Evolutionary conservation across 2,888 invertebrate species (phyloP).

Genomic region (Mellilla xanthometata): DNA sequence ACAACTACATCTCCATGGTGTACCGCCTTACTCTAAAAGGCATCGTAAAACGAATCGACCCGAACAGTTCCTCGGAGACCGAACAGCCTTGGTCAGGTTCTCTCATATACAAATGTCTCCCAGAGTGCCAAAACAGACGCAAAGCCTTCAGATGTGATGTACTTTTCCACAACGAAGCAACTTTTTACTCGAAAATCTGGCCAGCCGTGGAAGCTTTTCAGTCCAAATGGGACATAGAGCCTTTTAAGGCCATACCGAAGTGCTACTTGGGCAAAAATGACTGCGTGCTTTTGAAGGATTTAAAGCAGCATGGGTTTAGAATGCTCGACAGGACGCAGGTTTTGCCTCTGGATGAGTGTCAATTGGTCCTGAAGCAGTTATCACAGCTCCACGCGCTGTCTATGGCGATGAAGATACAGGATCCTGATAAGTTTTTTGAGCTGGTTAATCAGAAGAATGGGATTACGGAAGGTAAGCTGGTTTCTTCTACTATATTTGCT

Average conservation of each 20-base stretch:
- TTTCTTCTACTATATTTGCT: constrained; percentile 14
- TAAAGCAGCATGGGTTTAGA: constrained; percentile 81
- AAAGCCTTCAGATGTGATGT: constrained; percentile 88
- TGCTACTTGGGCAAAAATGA: constrained; percentile 84
- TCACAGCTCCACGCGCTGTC: constrained; percentile 86
- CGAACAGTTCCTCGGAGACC: constrained; percentile 32
- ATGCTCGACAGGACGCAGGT: constrained; percentile 86
- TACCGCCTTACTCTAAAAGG: constrained; percentile 86
- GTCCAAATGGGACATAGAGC: constrained; percentile 61
- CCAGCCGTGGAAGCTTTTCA: constrained; percentile 85
- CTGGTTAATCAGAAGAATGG: constrained; percentile 71
- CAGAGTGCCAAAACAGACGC: constrained; percentile 84
- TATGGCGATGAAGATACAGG: constrained; percentile 83
- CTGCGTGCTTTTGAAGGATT: constrained; percentile 83
- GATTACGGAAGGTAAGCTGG: constrained; percentile 65
- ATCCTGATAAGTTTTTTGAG: constrained; percentile 80
- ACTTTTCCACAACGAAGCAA: constrained; percentile 87
- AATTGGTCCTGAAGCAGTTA: constrained; percentile 82
- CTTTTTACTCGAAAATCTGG: constrained; percentile 87
- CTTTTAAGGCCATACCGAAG: constrained; percentile 82
- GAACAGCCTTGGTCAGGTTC: constrained; percentile 83
- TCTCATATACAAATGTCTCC: constrained; percentile 87
- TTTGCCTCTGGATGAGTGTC: constrained; percentile 83
- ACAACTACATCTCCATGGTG: constrained; percentile 89
- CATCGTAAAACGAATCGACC: constrained; percentile 47